A percentile compares a stretch with the other conserved stretches of the same genome.
Evolutionary conservation across 1,140 invertebrate genomes (phyloP).

Genomic region (Lepidostoma basale): DNA sequence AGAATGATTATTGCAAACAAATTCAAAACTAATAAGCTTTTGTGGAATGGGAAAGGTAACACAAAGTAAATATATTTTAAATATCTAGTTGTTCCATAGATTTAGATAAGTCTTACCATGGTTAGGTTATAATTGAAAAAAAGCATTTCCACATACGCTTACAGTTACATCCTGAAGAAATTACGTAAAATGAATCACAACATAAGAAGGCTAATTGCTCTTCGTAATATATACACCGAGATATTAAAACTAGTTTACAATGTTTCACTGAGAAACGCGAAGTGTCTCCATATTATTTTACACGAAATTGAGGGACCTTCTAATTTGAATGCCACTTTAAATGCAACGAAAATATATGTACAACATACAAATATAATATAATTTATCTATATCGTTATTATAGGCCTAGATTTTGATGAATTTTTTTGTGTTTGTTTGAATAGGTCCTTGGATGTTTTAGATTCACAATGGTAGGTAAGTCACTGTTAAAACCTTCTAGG

Average conservation of each 20-base stretch:
- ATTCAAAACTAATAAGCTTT: too few species aligned
- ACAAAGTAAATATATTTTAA: neutral
- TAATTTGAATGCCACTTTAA: neutral
- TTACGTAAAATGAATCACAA: conserved; percentile 46
- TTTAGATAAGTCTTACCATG: conserved; percentile 34
- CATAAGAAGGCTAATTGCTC: conserved; percentile 45
- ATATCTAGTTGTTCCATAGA: conserved; percentile 38
- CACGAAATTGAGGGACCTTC: neutral
- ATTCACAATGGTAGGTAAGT: too few species aligned
- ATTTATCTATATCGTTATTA: too few species aligned
- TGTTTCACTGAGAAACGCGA: conserved; percentile 5
- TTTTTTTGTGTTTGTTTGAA: too few species aligned
- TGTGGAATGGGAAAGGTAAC: neutral
- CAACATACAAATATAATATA: too few species aligned
- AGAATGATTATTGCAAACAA: too few species aligned
- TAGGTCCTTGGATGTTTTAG: too few species aligned
- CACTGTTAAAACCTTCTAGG: too few species aligned
- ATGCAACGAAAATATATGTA: neutral
- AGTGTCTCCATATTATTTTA: neutral
- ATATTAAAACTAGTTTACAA: conserved; percentile 36
- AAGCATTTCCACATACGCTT: conserved; percentile 2
- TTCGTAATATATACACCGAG: conserved; percentile 46
- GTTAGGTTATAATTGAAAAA: conserved; percentile 17
- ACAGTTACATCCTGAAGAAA: conserved; percentile 1
- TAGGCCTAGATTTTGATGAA: too few species aligned